Evolutionary conservation across 2,113 vertebrate species (phyloP), one percentile per base, ranked within the genome.

Genomic region (Syngnathus typhle): DNA sequence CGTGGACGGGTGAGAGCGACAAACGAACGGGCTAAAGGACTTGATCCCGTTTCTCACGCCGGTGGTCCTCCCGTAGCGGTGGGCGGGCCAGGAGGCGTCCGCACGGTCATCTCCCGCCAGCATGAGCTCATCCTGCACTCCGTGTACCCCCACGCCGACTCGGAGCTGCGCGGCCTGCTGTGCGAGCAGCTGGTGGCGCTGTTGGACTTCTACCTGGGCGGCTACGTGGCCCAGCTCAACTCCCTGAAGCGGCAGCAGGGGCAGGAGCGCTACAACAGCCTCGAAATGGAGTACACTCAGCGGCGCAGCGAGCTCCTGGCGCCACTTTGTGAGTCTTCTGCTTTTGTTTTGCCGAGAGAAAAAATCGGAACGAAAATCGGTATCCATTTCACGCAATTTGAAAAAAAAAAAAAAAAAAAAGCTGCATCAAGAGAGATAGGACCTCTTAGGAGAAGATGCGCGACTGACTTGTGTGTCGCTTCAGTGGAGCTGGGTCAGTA

Each of bases 241-340:
- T 98, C 96, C 0, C 84, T 98, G 74, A 92, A 93, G 69, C 44
- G 2, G 44, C 89, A 80, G 23, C 89, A 80, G 73, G 71, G 92
- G 4, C 93, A 93, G 71, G 95, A 97, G 65, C 91, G 94, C 47
- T 97, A 95, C 55, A 89, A 79, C 84, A 91, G 44, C 27, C 75
- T 98, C 79, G 95, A 98, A 73, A 88, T 93, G 83, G 97, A 99
- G 38, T 99, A 98, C 47, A 85, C 89, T 0, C 96, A 98, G 84
- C 93, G 88, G 0, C 92, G 96, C 82, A 89, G 94, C 0, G 93
- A 95, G n/a, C 89, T 98, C 41, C 70, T 99, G 21, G 74, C 90
- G 4, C 94, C 94, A 0, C 86, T 99, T 16, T 69, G 96, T 99
- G 81, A 94, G 95, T 65, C 27, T 32, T 23, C 23, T 23, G 38